phyloP scores from a whole-genome alignment of 2,888 invertebrate genomes.

The Ischnura elegans region DNA sequence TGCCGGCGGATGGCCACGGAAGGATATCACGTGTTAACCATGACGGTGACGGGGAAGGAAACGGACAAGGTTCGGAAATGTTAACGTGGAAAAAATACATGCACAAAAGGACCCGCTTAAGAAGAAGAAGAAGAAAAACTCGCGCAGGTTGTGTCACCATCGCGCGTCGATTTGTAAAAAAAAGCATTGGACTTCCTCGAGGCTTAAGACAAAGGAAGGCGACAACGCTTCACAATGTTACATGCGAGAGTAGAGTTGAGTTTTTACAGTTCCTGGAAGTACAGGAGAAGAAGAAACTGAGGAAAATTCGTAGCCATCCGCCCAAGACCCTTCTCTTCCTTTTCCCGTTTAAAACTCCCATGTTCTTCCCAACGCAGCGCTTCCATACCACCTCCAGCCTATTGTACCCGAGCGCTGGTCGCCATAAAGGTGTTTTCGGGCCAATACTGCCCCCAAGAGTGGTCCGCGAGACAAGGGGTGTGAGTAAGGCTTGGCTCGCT shows the following conservation, averaged over 20 bases:
- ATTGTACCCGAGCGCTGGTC: slow-evolving; percentile 29
- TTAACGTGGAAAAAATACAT: neutral
- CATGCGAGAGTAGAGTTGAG: neutral
- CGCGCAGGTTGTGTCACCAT: slow-evolving; percentile 32
- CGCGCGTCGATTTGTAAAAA: slow-evolving; percentile 12
- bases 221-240: neutral
- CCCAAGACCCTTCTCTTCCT: neutral
- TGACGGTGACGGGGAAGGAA: neutral
- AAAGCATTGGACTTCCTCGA: slow-evolving; percentile 24
- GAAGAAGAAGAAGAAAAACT: too few species aligned
- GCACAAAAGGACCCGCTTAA: neutral
- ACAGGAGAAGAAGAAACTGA: neutral
- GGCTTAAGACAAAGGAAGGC: slow-evolving; percentile 27
- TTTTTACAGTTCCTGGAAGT: slow-evolving; percentile 54
- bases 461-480: neutral
- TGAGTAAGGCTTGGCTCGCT: neutral
- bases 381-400: neutral
- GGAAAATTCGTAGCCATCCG: slow-evolving; percentile 15
- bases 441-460: slow-evolving; percentile 39
- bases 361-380: neutral
- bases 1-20: neutral
- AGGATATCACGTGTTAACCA: slow-evolving; percentile 25
- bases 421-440: slow-evolving; percentile 65
- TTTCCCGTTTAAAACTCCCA: neutral
- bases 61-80: neutral